A percentile compares a stretch with the other conserved stretches of the same genome.
These are phyloP conservation scores for Colossoma macropomum DNA, from an alignment of 2,113 vertebrate genomes.

Conservation along the genomic window DNA sequence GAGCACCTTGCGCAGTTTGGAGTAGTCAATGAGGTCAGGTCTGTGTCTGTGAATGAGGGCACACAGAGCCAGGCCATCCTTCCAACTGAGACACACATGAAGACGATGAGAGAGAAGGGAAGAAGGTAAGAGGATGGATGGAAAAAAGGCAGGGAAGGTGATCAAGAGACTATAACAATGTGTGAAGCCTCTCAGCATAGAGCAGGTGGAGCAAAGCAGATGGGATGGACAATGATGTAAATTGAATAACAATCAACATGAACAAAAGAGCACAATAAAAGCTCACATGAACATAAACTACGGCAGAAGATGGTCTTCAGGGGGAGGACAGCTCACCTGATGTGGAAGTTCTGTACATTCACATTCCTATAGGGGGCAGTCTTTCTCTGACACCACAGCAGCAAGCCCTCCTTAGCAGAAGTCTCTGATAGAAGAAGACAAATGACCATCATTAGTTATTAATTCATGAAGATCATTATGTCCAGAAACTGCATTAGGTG, in stretches of 20 bases:
- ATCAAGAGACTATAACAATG: neutral
- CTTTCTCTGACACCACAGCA: constrained; percentile 93
- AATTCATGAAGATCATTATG: neutral
- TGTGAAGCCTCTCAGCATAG: neutral
- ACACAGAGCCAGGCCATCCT: constrained; percentile 91
- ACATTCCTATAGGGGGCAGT: constrained; percentile 92
- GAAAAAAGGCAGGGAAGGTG: neutral
- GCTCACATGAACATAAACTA: neutral
- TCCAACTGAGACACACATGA: constrained; percentile 79
- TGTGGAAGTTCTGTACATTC: constrained; percentile 94
- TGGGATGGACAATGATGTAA: neutral
- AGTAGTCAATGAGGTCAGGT: constrained; percentile 91
- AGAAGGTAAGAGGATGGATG: neutral
- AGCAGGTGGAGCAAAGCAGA: neutral
- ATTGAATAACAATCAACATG: neutral
- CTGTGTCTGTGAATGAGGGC: constrained; percentile 94
- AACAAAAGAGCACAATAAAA: neutral
- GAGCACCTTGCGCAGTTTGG: constrained; percentile 89
- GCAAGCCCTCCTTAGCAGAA: constrained; percentile 89
- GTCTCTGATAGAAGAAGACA: constrained; percentile 78
- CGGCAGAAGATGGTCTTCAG: neutral
- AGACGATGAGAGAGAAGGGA: neutral
- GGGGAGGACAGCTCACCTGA: constrained; percentile 77
- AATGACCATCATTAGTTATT: neutral
- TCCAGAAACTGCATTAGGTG: neutral